These are phyloP conservation scores for Macaria notata DNA, from an alignment of 2,888 invertebrate species.

Conservation along the genomic window DNA sequence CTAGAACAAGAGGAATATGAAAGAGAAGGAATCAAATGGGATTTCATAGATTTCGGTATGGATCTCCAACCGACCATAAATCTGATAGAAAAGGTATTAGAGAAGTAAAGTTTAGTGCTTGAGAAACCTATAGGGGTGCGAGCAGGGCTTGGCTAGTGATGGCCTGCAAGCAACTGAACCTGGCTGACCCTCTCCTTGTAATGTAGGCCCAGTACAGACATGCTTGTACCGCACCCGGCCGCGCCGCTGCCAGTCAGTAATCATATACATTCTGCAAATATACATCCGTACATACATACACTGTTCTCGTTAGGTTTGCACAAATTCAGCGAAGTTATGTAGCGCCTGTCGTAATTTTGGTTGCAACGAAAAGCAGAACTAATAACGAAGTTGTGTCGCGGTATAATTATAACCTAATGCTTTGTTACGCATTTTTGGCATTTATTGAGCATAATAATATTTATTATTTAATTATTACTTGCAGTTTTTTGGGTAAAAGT, in stretches of 20 bases:
- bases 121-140: slow-evolving; percentile 54
- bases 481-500: too few relatives aligned
- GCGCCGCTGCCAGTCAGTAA: slow-evolving; percentile 44
- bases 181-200: slow-evolving; percentile 55
- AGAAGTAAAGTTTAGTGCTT: slow-evolving; percentile 52
- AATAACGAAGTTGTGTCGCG: slow-evolving; percentile 10
- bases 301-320: slow-evolving; percentile 33
- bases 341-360: neutral
- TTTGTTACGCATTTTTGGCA: slow-evolving; percentile 11
- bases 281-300: slow-evolving; percentile 37
- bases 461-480: neutral
- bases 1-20: slow-evolving; percentile 98
- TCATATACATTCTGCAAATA: slow-evolving; percentile 36
- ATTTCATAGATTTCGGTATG: slow-evolving; percentile 97
- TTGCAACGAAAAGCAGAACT: neutral
- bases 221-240: slow-evolving; percentile 48
- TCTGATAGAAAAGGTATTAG: slow-evolving; percentile 93
- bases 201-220: slow-evolving; percentile 40
- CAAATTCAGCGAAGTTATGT: slow-evolving; percentile 11
- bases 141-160: slow-evolving; percentile 60
- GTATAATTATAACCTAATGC: neutral
- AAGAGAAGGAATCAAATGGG: slow-evolving; percentile 94
- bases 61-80: slow-evolving; percentile 96
- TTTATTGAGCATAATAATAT: neutral
- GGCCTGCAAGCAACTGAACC: slow-evolving; percentile 53